Percentiles rank a stretch among this genome's conserved stretches.
Evolutionary conservation across 2,113 vertebrate species (phyloP).

Genomic region (Marmota monax): DNA sequence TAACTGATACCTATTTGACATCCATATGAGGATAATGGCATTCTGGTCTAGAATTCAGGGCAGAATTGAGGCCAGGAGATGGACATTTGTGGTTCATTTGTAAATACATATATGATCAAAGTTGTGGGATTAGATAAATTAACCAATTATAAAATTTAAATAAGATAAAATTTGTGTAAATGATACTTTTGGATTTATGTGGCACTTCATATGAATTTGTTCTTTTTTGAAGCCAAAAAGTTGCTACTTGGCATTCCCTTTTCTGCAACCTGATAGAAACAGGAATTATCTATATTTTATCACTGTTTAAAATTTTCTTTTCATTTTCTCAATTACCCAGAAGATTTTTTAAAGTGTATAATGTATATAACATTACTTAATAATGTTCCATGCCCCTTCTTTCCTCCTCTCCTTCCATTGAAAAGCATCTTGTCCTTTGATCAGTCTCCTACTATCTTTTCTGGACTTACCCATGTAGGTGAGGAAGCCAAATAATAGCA

Average conservation of each 20-base stretch:
- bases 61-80: background rate
- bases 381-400: background rate
- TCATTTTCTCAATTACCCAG: background rate
- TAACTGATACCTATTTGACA: background rate
- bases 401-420: background rate
- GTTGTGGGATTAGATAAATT: background rate
- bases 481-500: conserved; percentile 5
- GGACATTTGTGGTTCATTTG: conserved; percentile 1
- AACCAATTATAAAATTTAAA: background rate
- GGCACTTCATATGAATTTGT: background rate
- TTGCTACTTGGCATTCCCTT: background rate
- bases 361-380: background rate
- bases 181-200: background rate
- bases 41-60: background rate
- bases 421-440: background rate
- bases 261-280: background rate
- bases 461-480: background rate
- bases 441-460: background rate
- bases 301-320: background rate
- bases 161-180: background rate
- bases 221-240: background rate
- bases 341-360: background rate
- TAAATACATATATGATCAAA: background rate
- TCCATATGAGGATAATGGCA: background rate
- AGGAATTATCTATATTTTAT: background rate